Base-by-base conservation (phyloP, 2,888 invertebrate genomes). In the Polyploca ridens region DNA sequence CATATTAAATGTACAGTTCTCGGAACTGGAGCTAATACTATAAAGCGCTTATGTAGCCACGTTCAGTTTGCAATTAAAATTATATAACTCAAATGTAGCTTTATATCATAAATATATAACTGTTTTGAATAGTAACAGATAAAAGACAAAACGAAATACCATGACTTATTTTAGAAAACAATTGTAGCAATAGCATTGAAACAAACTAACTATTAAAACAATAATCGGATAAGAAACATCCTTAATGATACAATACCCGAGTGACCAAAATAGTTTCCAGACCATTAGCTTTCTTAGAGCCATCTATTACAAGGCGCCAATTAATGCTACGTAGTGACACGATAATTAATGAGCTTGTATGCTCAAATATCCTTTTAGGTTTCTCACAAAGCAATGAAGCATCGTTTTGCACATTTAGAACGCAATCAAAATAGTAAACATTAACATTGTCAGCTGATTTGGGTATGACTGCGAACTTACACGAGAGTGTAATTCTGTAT, bases 391-490 rank as follows among this genome's bases (percentile, higher is more conserved):
- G 54, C 54, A 54, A 54, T 54, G 6, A 54, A 54, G 19, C 19
- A 54, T 19, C 54, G 3, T 33, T 58, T 57, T 33, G 19, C 44
- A 63, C 41, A 62, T 62, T 3, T 4, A 4, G 7, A 46, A 46
- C n/a, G 13, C n/a, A 57, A 54, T 54, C n/a, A 33, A 38, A 59
- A 58, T 60, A 64, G 64, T 64, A 44, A 64, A 61, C 58, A 59
- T 5, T 11, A 19, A 3, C 16, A 58, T 57, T 57, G 5, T 60
- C 54, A 60, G 33, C 63, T 35, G 66, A 41, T 67, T 59, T 33
- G 33, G 62, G 41, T 62, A 65, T 49, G 61, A 54, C 66, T 64
- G 65, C 62, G 61, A 62, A 64, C n/a, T n/a, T n/a, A n/a, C n/a
- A n/a, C n/a, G n/a, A n/a, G n/a, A n/a, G n/a, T n/a, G n/a, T n/a